Conservation (phyloP, 2,113 vertebrate genomes). For the Epinephelus cyanopodus region DNA sequence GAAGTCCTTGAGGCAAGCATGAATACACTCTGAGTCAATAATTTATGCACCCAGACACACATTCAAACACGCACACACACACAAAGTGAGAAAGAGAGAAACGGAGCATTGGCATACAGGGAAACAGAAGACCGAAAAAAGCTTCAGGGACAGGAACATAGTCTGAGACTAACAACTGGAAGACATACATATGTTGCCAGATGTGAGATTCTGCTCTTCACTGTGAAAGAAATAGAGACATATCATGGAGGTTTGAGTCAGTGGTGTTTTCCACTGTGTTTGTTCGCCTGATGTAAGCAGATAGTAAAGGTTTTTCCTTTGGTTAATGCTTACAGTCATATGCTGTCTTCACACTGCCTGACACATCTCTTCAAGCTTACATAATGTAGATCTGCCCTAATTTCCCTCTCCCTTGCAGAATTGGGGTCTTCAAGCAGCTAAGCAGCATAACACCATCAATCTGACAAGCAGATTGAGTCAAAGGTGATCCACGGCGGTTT, state of each 20-base stretch:
- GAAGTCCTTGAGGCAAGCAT: slow-evolving; percentile 76
- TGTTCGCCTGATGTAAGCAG: slow-evolving; percentile 54
- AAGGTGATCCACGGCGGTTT: slow-evolving; percentile 46
- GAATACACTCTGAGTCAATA: slow-evolving; percentile 83
- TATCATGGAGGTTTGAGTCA: slow-evolving; percentile 46
- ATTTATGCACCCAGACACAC: slow-evolving; percentile 74
- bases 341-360: slow-evolving; percentile 76
- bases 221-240: slow-evolving; percentile 19
- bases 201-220: slow-evolving; percentile 46
- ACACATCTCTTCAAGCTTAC: slow-evolving; percentile 83
- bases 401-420: slow-evolving; percentile 71
- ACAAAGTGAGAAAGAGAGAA: slow-evolving; percentile 56
- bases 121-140: slow-evolving; percentile 55
- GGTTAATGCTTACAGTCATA: slow-evolving; percentile 77
- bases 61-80: slow-evolving; percentile 34
- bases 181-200: slow-evolving; percentile 58
- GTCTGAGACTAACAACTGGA: slow-evolving; percentile 65
- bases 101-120: slow-evolving; percentile 23
- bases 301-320: slow-evolving; percentile 70
- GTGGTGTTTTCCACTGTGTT: slow-evolving; percentile 43
- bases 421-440: slow-evolving; percentile 64
- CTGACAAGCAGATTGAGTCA: slow-evolving; percentile 68
- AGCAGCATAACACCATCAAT: slow-evolving; percentile 67
- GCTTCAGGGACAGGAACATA: slow-evolving; percentile 64
- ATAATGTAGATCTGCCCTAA: slow-evolving; percentile 86